Evolutionary conservation across 2,888 invertebrate species (phyloP), one percentile per base, ranked within the genome.

Genomic region (Opisthograptis luteolata): DNA sequence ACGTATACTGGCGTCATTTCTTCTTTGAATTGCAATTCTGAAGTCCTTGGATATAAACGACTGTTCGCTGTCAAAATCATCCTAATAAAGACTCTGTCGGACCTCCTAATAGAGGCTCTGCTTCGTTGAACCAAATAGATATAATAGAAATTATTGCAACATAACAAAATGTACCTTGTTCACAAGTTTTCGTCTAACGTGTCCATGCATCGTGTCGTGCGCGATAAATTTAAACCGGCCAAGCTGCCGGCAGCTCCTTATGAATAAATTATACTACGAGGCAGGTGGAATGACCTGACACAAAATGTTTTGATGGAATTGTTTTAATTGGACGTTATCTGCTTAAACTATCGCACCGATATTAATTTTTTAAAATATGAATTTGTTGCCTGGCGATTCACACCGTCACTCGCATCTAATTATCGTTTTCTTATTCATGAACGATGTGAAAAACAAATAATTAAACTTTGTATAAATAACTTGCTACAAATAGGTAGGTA

Each of bases 271-370:
- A 89, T 79, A 64, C 74, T 66, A 66, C 64, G 68, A 58, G 82
- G 88, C 88, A 88, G 88, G 89, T 90, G 89, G 87, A 88, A 86
- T 89, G 89, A 89, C 88, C 89, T 87, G 81, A 86, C 89, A 88
- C 84, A 88, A 87, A 88, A 88, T 87, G 81, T 89, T 89, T 87
- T 89, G 89, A 90, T 87, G 83, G 88, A 89, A 88, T 89, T 88
- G 87, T 87, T 89, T 89, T 90, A 90, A 90, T 90, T 89, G 89
- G 88, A 77, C 84, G 77, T 78, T 89, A 89, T 87, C 88, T 83
- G 64, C 60, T 63, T 70, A 60, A 70, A 75, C 84, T 81, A 88
- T 89, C 88, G 73, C 76, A 67, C 73, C 75, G 77, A 80, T 82
- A 79, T 75, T 73, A 76, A 76, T 75, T 80, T 81, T 77, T 68